phyloP scores from a whole-genome alignment of 2,113 vertebrate genomes.

The Megalops atlanticus region DNA sequence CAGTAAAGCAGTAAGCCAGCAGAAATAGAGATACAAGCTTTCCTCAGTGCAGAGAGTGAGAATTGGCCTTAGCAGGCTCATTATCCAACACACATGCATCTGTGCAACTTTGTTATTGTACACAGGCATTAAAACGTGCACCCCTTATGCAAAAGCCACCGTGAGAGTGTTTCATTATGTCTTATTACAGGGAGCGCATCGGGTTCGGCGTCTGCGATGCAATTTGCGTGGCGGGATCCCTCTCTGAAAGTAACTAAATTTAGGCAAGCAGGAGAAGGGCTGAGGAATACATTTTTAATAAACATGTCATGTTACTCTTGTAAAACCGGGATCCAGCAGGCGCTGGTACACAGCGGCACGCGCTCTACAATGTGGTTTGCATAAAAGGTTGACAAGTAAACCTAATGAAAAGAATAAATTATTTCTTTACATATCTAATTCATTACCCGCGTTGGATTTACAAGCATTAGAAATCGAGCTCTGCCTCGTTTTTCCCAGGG shows the following conservation, averaged over 20 bases:
- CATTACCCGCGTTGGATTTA: constrained; percentile 23
- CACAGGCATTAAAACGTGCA: constrained; percentile 9
- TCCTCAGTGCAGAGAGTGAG: neutral
- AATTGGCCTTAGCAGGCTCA: neutral
- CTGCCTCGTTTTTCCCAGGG: constrained; percentile 21
- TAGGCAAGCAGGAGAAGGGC: constrained; percentile 5
- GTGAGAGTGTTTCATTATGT: neutral
- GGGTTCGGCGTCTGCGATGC: neutral
- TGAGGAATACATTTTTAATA: constrained; percentile 29
- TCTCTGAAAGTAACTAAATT: constrained; percentile 27
- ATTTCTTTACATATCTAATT: constrained; percentile 28
- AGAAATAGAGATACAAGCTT: neutral
- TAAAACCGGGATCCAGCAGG: constrained; percentile 26
- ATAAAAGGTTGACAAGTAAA: constrained; percentile 25
- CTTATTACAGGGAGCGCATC: neutral
- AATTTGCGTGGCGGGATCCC: neutral
- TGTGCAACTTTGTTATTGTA: neutral
- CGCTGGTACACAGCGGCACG: neutral
- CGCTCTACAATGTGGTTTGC: constrained; percentile 10
- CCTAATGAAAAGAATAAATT: constrained; percentile 30
- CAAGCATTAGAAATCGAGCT: constrained; percentile 6
- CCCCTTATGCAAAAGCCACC: neutral
- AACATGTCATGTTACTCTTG: constrained; percentile 32
- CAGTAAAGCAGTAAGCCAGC: too few relatives aligned
- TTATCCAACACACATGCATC: neutral